Conservation (phyloP, 2,797 vertebrate genomes). For the Oryzias dopingdopingensis region DNA sequence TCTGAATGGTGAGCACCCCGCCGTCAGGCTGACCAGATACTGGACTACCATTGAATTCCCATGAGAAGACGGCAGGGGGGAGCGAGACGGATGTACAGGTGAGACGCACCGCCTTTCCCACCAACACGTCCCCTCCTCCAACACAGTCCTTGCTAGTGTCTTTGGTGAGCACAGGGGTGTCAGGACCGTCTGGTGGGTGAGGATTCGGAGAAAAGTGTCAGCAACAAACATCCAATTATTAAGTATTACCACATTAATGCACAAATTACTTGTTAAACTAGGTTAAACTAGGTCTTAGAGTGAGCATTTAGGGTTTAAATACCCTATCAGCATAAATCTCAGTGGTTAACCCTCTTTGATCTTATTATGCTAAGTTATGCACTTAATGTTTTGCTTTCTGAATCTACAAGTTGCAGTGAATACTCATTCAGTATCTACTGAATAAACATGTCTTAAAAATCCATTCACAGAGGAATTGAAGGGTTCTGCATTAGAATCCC, state of each 20-base stretch:
- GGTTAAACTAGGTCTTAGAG: constrained; percentile 4
- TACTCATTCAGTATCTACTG: constrained; percentile 2
- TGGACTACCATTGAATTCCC: constrained; percentile 61
- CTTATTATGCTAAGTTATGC: constrained; percentile 6
- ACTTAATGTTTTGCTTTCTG: background rate
- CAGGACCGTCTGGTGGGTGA: constrained; percentile 74
- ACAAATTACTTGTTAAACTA: constrained; percentile 8
- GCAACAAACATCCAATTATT: constrained; percentile 10
- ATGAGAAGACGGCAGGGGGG: constrained; percentile 75
- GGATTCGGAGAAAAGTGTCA: constrained; percentile 26
- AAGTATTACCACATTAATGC: constrained; percentile 1
- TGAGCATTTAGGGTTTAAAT: constrained; percentile 15
- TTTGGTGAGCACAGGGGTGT: constrained; percentile 68
- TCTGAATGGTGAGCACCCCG: constrained; percentile 73
- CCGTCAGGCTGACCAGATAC: constrained; percentile 54
- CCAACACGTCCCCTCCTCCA: constrained; percentile 61
- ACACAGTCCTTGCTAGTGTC: constrained; percentile 66
- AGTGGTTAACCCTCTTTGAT: constrained; percentile 16
- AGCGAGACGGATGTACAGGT: constrained; percentile 71
- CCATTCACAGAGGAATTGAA: constrained; percentile 4
- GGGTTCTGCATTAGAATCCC: background rate
- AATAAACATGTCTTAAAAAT: constrained; percentile 12
- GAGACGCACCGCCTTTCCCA: constrained; percentile 71
- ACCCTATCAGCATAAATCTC: constrained; percentile 9
- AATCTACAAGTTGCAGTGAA: constrained; percentile 9